A percentile compares a stretch with the other conserved stretches of the same genome.
Evolutionary conservation across 2,113 vertebrate species (phyloP).

Genomic region (Loxodonta africana): DNA sequence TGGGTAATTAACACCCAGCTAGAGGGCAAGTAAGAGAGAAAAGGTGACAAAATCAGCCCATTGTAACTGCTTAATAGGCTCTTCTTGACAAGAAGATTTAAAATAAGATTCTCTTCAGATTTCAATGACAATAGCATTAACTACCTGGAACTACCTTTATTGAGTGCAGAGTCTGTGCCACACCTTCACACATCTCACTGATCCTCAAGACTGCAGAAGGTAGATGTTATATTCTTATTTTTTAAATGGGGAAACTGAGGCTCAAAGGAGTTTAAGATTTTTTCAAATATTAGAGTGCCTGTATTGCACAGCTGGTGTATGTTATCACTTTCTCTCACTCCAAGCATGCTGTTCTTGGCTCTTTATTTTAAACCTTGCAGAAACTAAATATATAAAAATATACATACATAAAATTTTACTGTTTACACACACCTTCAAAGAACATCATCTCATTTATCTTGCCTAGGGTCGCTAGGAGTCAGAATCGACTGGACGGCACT

Average conservation of each 20-base stretch:
- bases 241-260: background rate
- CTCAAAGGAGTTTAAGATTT: background rate
- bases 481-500: too few relatives aligned
- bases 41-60: background rate
- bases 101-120: slow-evolving; percentile 35
- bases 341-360: background rate
- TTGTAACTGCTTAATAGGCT: background rate
- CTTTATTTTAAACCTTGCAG: background rate
- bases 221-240: background rate
- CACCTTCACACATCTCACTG: background rate
- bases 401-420: background rate
- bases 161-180: background rate
- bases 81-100: background rate
- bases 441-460: background rate
- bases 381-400: background rate
- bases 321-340: background rate
- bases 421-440: background rate
- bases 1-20: slow-evolving; percentile 46
- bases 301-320: background rate
- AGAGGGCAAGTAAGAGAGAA: slow-evolving; percentile 13
- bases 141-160: background rate
- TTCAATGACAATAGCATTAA: background rate
- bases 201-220: background rate
- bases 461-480: background rate
- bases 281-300: background rate